A percentile compares a stretch with the other conserved stretches of the same genome.
Evolutionary conservation across 2,797 vertebrate genomes (phyloP).

Genomic region (Sebastes steindachneri): DNA sequence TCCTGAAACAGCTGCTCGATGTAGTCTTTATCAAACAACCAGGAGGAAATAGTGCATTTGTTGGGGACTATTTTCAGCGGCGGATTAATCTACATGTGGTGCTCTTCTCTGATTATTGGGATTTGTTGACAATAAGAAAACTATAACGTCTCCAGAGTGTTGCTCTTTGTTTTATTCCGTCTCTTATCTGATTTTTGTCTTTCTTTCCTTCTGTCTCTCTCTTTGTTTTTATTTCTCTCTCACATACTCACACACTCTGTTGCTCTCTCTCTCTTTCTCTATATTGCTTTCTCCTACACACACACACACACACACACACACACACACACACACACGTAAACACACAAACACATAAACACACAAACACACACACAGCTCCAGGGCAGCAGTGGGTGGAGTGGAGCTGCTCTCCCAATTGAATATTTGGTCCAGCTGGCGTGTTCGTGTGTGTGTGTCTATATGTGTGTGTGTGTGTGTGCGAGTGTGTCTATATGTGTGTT

Average conservation of each 20-base stretch:
- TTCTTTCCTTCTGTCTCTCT: background rate
- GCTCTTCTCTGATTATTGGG: background rate
- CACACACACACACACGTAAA: constrained; percentile 34
- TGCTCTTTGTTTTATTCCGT: background rate
- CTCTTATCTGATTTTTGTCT: background rate
- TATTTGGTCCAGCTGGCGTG: constrained; percentile 73
- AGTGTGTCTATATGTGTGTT: constrained; percentile 49
- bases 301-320: constrained; percentile 16
- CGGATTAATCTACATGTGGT: background rate
- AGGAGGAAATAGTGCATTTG: background rate
- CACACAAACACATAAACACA: constrained; percentile 41
- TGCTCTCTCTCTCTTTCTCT: background rate
- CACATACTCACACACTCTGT: background rate
- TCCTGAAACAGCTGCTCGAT: too few species aligned
- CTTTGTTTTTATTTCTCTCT: background rate
- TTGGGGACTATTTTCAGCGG: background rate
- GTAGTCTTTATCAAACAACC: too few species aligned
- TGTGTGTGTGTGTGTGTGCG: constrained; percentile 5
- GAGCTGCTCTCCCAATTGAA: constrained; percentile 63
- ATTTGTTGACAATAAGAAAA: background rate
- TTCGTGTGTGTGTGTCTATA: constrained; percentile 19
- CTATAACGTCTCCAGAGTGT: background rate
- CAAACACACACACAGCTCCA: constrained; percentile 57
- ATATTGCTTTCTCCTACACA: constrained; percentile 28
- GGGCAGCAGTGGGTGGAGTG: constrained; percentile 68